Evolutionary conservation across 2,797 vertebrate species (phyloP), one percentile per base, ranked within the genome.

Genomic region (Pogoniulus pusillus): DNA sequence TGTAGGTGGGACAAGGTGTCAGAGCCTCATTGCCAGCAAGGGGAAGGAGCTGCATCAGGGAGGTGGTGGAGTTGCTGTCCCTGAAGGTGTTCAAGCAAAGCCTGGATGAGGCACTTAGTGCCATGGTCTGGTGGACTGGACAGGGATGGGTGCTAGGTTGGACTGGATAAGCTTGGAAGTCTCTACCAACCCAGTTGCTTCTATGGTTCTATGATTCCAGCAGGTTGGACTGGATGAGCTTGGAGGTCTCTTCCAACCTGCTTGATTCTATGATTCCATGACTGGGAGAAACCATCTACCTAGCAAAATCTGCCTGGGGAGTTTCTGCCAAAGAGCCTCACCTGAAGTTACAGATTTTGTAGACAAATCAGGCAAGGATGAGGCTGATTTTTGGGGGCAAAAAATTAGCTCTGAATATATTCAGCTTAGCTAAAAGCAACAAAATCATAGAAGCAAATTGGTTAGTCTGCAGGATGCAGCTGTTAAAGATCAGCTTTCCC

Each of bases 401-500:
- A 72, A 62, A 30, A 29, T 51, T 39, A 74, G 41, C 24, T 77
- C 26, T 80, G 80, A 85, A 69, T 90, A 77, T 87, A 68, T 82
- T 65, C 55, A 88, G 18, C 75, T 89, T 85, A 72, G 27, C 55
- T 87, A 4, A 15, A 72, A 77, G 62, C 51, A 73, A 39, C 47
- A 80, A 87, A 76, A 43, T 3, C 2, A 2, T 35, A 60, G 41
- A 68, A 89, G 54, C 17, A 89, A 92, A 83, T 53, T 19, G 20
- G 45, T 80, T 51, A 51, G 27, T 80, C 37, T 83, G 47, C 59
- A 55, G 51, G 51, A 95, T 74, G 65, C 73, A 91, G 82, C 76
- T 85, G 87, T 77, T 91, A 68, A 85, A 51, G 29, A 78, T 16
- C 89, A 81, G n/a, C 20, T 93, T 80, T 77, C 62, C 65, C 62